Percentiles rank a stretch among this genome's conserved stretches.
phyloP scores from a whole-genome alignment of 2,113 vertebrate genomes.

The human region DNA sequence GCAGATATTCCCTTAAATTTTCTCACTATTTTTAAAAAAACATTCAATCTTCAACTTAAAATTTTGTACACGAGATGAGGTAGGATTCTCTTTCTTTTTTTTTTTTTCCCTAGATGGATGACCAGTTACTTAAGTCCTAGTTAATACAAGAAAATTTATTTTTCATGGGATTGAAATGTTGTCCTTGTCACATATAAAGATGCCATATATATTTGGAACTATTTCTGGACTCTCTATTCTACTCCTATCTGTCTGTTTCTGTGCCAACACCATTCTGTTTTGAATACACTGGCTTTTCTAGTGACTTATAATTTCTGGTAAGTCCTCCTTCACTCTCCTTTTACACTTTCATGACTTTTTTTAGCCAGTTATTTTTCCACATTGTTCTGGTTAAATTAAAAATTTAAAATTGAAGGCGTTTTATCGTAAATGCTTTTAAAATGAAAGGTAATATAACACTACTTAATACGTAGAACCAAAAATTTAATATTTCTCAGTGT shows the following conservation, averaged over 20 bases:
- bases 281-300: slow-evolving; percentile 32
- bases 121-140: neutral
- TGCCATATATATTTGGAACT: neutral
- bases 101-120: neutral
- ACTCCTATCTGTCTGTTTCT: neutral
- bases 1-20: neutral
- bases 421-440: slow-evolving; percentile 10
- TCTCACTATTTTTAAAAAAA: neutral
- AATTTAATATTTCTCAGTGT: neutral
- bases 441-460: neutral
- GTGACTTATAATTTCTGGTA: slow-evolving; percentile 56
- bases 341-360: neutral
- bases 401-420: neutral
- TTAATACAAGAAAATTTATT: neutral
- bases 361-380: neutral
- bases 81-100: neutral
- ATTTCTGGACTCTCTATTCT: neutral
- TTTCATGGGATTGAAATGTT: slow-evolving; percentile 2
- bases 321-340: slow-evolving; percentile 33
- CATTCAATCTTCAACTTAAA: neutral
- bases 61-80: neutral
- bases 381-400: slow-evolving; percentile 14
- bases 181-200: neutral
- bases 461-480: neutral
- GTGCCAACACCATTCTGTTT: neutral